These are phyloP conservation scores for Drosophila carrolli DNA, from an alignment of 1,140 invertebrate genomes.

Conservation along the genomic window DNA sequence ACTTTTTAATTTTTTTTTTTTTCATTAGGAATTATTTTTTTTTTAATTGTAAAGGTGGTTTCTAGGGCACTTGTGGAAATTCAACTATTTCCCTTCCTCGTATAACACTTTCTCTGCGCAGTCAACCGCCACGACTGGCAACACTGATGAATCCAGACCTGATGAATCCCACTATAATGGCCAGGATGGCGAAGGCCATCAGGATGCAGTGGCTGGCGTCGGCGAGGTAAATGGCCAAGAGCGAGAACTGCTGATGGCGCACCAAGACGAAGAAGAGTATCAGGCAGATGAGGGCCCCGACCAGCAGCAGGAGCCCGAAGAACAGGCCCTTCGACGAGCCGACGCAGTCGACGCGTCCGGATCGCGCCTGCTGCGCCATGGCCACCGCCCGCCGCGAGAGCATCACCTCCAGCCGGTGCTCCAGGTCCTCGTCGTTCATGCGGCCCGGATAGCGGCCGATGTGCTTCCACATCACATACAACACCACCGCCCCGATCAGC, in stretches of 20 bases:
- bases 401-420: slow-evolving; percentile 93
- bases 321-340: slow-evolving; percentile 97
- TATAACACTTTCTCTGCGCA: slow-evolving; percentile 1
- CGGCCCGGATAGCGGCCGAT: slow-evolving; percentile 94
- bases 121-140: not conserved
- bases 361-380: slow-evolving; percentile 91
- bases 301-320: slow-evolving; percentile 94
- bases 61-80: no score
- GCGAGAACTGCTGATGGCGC: slow-evolving; percentile 91
- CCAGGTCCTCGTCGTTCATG: slow-evolving; percentile 92
- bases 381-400: slow-evolving; percentile 92
- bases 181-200: slow-evolving; percentile 94
- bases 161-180: slow-evolving; percentile 95
- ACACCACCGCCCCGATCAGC: slow-evolving; percentile 97
- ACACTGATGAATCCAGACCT: slow-evolving; percentile 86
- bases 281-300: slow-evolving; percentile 95
- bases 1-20: no score
- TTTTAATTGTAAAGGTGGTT: no score
- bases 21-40: no score
- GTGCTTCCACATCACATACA: slow-evolving; percentile 99
- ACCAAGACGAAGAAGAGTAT: slow-evolving; percentile 97
- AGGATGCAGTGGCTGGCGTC: slow-evolving; percentile 95
- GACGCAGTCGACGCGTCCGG: slow-evolving; percentile 94
- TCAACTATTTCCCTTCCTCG: no score
- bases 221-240: slow-evolving; percentile 94